Evolutionary conservation across 64 coral and sea anemone genomes (phyloP), one percentile per base, ranked within the genome.

Genomic region (Trachythela sp.): DNA sequence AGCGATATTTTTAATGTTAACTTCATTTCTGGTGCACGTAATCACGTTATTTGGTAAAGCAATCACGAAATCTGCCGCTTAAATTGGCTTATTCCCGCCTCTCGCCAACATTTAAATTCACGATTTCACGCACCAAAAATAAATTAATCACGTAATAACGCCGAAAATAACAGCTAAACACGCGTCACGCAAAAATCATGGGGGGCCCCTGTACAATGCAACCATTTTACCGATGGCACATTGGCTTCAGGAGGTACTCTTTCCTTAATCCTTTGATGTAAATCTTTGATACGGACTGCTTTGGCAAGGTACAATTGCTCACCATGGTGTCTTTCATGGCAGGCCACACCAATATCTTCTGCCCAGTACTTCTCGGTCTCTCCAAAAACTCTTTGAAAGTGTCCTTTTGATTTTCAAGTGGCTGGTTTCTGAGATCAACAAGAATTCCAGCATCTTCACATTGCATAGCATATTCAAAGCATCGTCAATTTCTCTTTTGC

Each of bases 351-450:
- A 8, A 70, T 70, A 4, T 70, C 64, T 77, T 77, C 71, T 36
- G 24, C 71, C 71, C 6, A 77, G 71, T 77, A 77, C 26, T 17
- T 77, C 36, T 77, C 71, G 30, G 71, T 77, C 17, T 77, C 71
- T 10, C 7, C 71, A 77, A 77, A 77, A 77, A 77, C 54, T 59
- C 54, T 13, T 77, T 77, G n/a, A 77, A 77, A 5, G 71, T 35
- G 71, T 77, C 71, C 29, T 39, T 77, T 77, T 32, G 30, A 77
- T 35, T 33, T 77, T 2, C 30, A 77, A n/a, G 36, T 77, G 71
- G 71, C 31, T 77, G 71, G 71, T 77, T 77, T 77, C 71, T 33
- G 71, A 77, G 71, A 39, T 77, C 71, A 77, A 77, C 32, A 13
- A 77, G 36, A 77, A 77, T 77, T 39, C 71, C 71, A 34, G 30